Conservation (phyloP, 1,140 invertebrate genomes). For the Gerris buenoi region DNA sequence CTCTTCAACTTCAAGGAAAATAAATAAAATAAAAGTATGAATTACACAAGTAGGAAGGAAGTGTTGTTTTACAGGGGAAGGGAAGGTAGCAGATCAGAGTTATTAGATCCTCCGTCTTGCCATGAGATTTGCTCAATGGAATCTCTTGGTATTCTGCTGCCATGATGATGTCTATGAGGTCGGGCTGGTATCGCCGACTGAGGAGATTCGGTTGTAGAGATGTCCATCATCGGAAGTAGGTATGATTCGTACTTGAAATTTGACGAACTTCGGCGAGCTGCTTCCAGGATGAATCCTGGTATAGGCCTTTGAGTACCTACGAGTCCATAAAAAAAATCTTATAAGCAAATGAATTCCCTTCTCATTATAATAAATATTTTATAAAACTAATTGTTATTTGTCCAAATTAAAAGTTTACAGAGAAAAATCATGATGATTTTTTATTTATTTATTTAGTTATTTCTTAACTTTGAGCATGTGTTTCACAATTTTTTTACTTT, state of each 20-base stretch:
- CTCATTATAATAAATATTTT: no score
- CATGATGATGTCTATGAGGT: neutral
- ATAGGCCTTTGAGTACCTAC: neutral
- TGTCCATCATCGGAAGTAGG: neutral
- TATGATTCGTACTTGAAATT: slow-evolving; percentile 1
- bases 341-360: no score
- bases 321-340: no score
- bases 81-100: neutral
- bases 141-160: neutral
- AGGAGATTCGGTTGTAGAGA: neutral
- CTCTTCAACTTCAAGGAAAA: no score
- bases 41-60: no score
- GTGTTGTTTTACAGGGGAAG: neutral
- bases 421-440: no score
- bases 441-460: no score
- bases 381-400: no score
- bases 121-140: neutral
- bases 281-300: neutral
- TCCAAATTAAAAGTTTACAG: no score
- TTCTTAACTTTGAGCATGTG: no score
- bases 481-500: no score
- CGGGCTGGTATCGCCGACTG: neutral
- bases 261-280: neutral
- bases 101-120: neutral
- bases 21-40: no score